These are phyloP conservation scores for Scolopax mira DNA, from an alignment of 2,113 vertebrate genomes.

Conservation along the genomic window DNA sequence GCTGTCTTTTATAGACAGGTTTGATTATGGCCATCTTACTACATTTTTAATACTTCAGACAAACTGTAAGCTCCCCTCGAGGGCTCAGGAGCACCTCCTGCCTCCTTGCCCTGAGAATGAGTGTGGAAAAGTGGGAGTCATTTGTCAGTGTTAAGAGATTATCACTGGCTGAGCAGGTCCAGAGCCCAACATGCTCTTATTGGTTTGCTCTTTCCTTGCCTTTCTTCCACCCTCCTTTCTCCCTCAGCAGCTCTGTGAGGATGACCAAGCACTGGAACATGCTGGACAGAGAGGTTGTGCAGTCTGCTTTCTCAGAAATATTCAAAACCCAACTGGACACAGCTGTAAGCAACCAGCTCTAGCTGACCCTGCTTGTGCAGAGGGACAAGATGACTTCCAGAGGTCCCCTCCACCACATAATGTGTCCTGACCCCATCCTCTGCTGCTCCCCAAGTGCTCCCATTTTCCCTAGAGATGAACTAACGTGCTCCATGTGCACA, in stretches of 20 bases:
- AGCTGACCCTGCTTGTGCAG: background rate
- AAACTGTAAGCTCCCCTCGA: background rate
- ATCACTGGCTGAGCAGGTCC: background rate
- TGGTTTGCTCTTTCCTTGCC: background rate
- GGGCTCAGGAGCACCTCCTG: background rate
- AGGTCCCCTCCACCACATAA: background rate
- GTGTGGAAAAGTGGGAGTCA: rapidly evolving
- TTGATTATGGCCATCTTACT: background rate
- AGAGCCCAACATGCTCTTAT: background rate
- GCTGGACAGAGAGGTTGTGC: background rate
- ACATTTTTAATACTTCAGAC: background rate
- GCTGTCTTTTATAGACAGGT: background rate
- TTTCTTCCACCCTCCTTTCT: background rate
- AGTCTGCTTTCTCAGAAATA: rapidly evolving
- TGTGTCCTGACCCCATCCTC: background rate
- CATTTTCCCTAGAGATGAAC: background rate
- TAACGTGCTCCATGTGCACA: rapidly evolving
- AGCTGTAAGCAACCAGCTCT: background rate
- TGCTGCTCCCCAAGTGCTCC: background rate
- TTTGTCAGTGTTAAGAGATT: background rate
- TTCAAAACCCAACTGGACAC: no score
- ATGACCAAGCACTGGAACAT: background rate
- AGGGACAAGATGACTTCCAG: background rate
- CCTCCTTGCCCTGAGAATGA: background rate
- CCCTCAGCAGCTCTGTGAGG: background rate